phyloP scores from a whole-genome alignment of 1,140 invertebrate genomes.

The Drosophila burlai region DNA sequence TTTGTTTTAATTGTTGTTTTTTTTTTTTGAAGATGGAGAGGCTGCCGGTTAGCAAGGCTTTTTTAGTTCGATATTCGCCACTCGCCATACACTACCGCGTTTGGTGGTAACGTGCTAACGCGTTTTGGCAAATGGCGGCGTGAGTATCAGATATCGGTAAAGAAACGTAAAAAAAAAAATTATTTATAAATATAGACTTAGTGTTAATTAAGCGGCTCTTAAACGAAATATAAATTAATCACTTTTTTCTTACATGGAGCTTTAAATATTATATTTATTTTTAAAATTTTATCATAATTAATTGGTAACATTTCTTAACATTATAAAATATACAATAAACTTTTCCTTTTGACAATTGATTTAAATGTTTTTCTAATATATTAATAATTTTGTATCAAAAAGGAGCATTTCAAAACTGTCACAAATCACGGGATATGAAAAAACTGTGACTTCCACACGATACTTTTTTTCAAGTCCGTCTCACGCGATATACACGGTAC shows the following conservation, averaged over 20 bases:
- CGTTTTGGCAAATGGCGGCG: background rate
- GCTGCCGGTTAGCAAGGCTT: slow-evolving; percentile 45
- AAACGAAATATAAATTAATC: too few relatives aligned
- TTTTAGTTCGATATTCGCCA: slow-evolving; percentile 40
- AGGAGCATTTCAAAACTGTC: background rate
- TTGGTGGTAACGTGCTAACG: slow-evolving; percentile 2
- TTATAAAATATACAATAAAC: too few relatives aligned
- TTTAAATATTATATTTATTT: background rate
- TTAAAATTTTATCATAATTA: background rate
- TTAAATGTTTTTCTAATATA: background rate
- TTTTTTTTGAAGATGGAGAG: slow-evolving; percentile 27
- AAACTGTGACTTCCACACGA: slow-evolving; percentile 3
- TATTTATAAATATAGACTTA: too few relatives aligned
- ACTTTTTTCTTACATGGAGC: background rate
- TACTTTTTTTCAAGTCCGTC: background rate
- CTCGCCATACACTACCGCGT: slow-evolving; percentile 4
- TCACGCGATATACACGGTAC: slow-evolving; percentile 8
- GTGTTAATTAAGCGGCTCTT: too few relatives aligned
- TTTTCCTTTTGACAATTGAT: background rate
- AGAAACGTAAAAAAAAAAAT: background rate
- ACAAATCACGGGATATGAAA: slow-evolving; percentile 9
- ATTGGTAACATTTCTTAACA: too few relatives aligned
- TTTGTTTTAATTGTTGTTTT: slow-evolving; percentile 52
- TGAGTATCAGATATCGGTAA: background rate
- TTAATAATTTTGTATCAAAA: background rate